A percentile compares a stretch with the other conserved stretches of the same genome.
Conservation (phyloP, 2,888 invertebrate genomes). For the Blomia tropicalis region DNA sequence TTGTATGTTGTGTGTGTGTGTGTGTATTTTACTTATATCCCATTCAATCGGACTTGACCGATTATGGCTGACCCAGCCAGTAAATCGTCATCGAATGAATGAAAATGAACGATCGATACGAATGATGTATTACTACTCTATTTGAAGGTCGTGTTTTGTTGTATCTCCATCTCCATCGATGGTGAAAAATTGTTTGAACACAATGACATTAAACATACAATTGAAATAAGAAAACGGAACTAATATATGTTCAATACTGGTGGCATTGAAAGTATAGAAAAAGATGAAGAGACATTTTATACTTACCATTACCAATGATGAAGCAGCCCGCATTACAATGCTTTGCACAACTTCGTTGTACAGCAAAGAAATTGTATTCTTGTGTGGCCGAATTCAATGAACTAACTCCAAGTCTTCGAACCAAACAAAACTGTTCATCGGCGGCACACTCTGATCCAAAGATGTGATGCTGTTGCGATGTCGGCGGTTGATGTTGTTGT, state of each 20-base stretch:
- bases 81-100: neutral
- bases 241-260: neutral
- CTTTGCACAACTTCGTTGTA: conserved; percentile 19
- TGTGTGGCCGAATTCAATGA: neutral
- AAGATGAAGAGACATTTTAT: neutral
- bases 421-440: conserved; percentile 11
- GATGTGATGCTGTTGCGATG: neutral
- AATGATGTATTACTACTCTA: no score
- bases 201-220: neutral
- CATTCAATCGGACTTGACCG: no score
- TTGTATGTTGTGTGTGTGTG: neutral
- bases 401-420: conserved; percentile 17
- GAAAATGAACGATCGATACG: neutral
- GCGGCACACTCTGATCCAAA: conserved; percentile 16
- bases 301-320: conserved; percentile 16
- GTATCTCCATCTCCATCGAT: neutral
- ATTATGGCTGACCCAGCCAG: no score
- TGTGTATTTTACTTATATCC: no score
- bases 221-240: neutral
- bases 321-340: conserved; percentile 19
- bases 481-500: neutral
- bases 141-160: no score
- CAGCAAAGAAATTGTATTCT: conserved; percentile 21
- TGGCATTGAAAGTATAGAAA: neutral
- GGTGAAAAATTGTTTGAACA: neutral